These are phyloP conservation scores for Phalangium opilio DNA, from an alignment of 2,888 invertebrate species.

Conservation along the genomic window DNA sequence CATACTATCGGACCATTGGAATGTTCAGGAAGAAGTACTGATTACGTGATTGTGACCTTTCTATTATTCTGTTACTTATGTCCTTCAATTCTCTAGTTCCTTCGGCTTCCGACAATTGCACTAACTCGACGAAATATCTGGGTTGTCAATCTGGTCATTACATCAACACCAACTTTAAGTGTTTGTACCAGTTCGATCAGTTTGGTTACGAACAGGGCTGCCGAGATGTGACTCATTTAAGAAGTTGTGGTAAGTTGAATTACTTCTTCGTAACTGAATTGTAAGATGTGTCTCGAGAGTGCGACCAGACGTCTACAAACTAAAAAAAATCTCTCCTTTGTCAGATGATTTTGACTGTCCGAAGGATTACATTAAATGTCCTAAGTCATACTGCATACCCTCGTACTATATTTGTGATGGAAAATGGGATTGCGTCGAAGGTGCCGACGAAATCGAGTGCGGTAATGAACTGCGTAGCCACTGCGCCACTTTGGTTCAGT, in stretches of 20 bases:
- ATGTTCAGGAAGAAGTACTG: slow-evolving; percentile 20
- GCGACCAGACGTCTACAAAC: no score
- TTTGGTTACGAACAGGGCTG: slow-evolving; percentile 23
- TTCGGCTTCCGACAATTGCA: slow-evolving; percentile 10
- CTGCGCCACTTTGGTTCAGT: not conserved
- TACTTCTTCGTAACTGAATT: not conserved
- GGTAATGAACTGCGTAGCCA: slow-evolving; percentile 9
- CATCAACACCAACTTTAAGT: slow-evolving; percentile 17
- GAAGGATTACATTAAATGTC: slow-evolving; percentile 24
- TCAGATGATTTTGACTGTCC: slow-evolving; percentile 23
- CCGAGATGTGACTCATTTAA: slow-evolving; percentile 23
- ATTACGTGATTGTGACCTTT: not conserved
- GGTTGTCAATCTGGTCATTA: slow-evolving; percentile 22
- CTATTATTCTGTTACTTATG: not conserved
- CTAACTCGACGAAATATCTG: slow-evolving; percentile 12
- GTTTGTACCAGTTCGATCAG: slow-evolving; percentile 24
- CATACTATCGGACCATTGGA: slow-evolving; percentile 22
- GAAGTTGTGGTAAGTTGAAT: slow-evolving; percentile 21
- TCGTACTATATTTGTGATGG: slow-evolving; percentile 24
- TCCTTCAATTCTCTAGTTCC: slow-evolving; percentile 4
- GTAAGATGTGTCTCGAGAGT: not conserved
- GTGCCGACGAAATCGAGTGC: slow-evolving; percentile 23
- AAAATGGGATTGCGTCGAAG: slow-evolving; percentile 24
- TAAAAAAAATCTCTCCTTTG: no score
- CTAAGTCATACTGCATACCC: slow-evolving; percentile 24